phyloP scores from a whole-genome alignment of 2,797 vertebrate species.

The Tolypeutes matacus region DNA sequence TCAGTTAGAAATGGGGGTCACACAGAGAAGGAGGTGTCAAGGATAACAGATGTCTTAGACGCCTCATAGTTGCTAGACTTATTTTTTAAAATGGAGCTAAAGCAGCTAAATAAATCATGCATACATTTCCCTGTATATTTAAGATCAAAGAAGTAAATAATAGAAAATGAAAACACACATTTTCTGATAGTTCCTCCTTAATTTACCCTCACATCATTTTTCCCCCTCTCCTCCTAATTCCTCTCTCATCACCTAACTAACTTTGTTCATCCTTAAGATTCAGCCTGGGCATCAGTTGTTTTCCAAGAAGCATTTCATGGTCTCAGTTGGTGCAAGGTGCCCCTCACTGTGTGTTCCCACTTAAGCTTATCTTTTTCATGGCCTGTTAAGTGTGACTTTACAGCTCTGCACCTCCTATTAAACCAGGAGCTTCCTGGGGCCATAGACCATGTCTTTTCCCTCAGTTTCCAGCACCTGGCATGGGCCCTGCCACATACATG shows the following conservation, averaged over 20 bases:
- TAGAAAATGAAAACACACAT: not conserved
- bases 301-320: not conserved
- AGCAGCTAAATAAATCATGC: not conserved
- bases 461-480: not conserved
- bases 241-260: not conserved
- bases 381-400: not conserved
- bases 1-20: not conserved
- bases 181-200: not conserved
- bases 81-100: not conserved
- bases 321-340: not conserved
- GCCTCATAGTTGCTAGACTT: not conserved
- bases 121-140: not conserved
- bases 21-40: not conserved
- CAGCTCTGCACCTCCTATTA: not conserved
- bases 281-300: not conserved
- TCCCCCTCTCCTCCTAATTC: not conserved
- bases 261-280: not conserved
- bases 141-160: constrained; percentile 8
- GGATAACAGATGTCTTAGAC: not conserved
- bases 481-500: not conserved
- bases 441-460: not conserved
- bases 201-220: not conserved
- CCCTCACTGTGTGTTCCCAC: not conserved
- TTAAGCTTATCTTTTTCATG: not conserved
- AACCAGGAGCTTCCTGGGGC: not conserved